Evolutionary conservation across 2,113 vertebrate genomes (phyloP).

Genomic region (Ictalurus punctatus): DNA sequence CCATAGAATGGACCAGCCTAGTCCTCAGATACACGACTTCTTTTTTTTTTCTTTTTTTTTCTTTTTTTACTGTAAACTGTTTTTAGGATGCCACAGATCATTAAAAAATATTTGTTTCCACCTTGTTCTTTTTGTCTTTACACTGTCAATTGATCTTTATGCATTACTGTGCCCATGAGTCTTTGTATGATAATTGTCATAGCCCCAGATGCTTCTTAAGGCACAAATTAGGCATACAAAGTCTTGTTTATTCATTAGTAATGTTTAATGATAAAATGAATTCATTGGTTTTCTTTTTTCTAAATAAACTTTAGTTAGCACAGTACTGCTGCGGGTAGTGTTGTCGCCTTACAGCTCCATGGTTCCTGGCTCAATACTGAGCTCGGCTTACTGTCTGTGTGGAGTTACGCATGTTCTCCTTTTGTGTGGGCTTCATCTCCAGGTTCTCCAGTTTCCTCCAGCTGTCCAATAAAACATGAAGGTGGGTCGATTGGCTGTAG

Average conservation of each 20-base stretch:
- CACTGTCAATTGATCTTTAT: neutral
- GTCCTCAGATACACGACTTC: neutral
- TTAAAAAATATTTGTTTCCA: neutral
- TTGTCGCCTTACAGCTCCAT: neutral
- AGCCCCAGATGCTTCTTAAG: neutral
- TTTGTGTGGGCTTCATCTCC: neutral
- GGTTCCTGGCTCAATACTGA: neutral
- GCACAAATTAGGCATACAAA: neutral
- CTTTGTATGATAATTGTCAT: neutral
- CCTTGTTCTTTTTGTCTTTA: neutral
- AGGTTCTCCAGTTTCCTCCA: neutral
- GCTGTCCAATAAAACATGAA: neutral
- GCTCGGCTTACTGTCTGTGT: neutral
- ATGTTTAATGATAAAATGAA: neutral
- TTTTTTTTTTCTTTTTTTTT: too few species aligned
- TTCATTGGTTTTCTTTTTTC: neutral
- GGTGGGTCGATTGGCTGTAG: neutral
- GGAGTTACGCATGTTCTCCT: neutral
- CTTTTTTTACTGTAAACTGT: neutral
- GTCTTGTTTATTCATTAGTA: neutral
- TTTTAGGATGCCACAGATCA: neutral
- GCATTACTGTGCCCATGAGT: neutral
- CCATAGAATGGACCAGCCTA: neutral
- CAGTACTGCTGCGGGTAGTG: neutral
- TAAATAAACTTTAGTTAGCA: neutral